Evolutionary conservation across 2,113 vertebrate genomes (phyloP), one percentile per base, ranked within the genome.

Genomic region (Salvelinus sp.): DNA sequence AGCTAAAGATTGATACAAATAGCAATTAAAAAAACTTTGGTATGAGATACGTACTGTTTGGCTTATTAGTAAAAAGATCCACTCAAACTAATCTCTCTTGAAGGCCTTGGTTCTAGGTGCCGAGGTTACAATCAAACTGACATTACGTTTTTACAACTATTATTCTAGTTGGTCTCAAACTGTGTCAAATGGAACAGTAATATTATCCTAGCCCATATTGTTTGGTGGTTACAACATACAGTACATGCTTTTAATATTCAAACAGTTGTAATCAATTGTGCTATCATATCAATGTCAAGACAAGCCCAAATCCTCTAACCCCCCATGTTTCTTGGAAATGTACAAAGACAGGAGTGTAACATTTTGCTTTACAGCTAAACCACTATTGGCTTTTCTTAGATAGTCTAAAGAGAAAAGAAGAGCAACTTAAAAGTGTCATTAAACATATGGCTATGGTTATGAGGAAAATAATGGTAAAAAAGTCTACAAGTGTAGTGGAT

Each of bases 361-460:
- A 38, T 70, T 66, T 25, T 22, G 58, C 58, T 10, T 16, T 22
- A 22, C n/a, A 62, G 57, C 9, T 69, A 23, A 72, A 60, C n/a
- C 62, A 6, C 33, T 54, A 71, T 72, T 44, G 76, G 27, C 25
- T 78, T 75, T 73, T n/a, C 74, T 58, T 70, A 76, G 33, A 72
- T 73, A 25, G 83, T 78, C 64, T 70, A 57, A 70, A 25, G 25
- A 67, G 16, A 67, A 44, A 60, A 10, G n/a, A 27, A 58, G 69
- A 72, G 75, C 48, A 69, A 69, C 63, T 76, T 76, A 30, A 65
- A 16, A 44, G 38, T 77, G 64, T 76, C 72, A 65, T 75, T 77
- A 75, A 85, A 87, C 79, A 77, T 82, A 27, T 87, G 78, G 69
- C 38, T 63, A 13, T 81, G 67, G 25, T 86, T 80, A 73, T 64